Evolutionary conservation across 2,888 invertebrate species (phyloP), one percentile per base, ranked within the genome.

Genomic region (Noctuana brunneofusca): DNA sequence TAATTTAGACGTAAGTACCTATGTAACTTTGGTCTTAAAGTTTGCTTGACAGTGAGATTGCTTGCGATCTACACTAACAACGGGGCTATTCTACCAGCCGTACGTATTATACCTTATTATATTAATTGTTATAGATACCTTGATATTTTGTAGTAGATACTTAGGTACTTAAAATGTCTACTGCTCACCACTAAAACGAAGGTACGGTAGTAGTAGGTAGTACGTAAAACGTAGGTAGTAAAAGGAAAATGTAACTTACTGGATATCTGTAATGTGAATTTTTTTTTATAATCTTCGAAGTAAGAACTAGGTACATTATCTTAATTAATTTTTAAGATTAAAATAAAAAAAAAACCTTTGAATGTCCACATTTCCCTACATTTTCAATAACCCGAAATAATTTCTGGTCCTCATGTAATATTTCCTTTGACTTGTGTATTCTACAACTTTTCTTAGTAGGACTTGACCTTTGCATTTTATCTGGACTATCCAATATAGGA

Each of bases 331-430:
- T n/a, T 5, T 38, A 27, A 5, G 8, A 8, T 14, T n/a, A 4
- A 38, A n/a, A 4, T 14, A 5, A 41, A 16, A 9, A 2, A 16
- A 35, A n/a, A 56, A 65, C 64, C 64, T 69, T 63, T 32, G 63
- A 56, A 62, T 55, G 11, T 18, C 35, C 6, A 54, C 53, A 24
- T 24, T 60, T 60, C 8, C 46, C 59, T 20, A 20, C 12, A 16
- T 32, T 3, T 22, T 59, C 59, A 14, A 24, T 46, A 35, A 58
- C 52, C 3, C 59, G 66, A 11, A 64, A 54, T 50, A 66, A 38
- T 41, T 68, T 69, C 30, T 68, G 63, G 52, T 56, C 57, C 22
- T 65, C 65, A 30, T 43, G 35, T 54, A 12, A 20, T 3, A 11
- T 20, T 5, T 48, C 52, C 63, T 52, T 63, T 57, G 43, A 38